A percentile compares a stretch with the other conserved stretches of the same genome.
These are phyloP conservation scores for Sebastes glaucus DNA, from an alignment of 2,797 vertebrate genomes.

Conservation along the genomic window DNA sequence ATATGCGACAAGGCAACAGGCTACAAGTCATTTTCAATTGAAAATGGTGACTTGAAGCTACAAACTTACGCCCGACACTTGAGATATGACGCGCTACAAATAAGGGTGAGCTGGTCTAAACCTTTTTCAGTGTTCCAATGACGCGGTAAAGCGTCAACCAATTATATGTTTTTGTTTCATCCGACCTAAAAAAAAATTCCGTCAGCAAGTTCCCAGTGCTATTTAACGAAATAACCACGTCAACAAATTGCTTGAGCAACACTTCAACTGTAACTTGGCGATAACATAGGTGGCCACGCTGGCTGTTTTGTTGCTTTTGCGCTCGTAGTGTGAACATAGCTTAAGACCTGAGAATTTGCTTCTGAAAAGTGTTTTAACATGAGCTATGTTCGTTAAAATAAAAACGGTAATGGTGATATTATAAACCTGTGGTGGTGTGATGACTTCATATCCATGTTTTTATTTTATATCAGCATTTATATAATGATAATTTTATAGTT, in stretches of 20 bases:
- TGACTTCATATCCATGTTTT: not conserved
- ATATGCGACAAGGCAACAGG: rapidly evolving
- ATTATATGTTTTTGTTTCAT: not conserved
- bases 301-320: not conserved
- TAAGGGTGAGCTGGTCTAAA: not conserved
- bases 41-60: not conserved
- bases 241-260: not conserved
- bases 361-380: not conserved
- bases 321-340: not conserved
- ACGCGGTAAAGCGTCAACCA: not conserved
- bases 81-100: not conserved
- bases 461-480: not conserved
- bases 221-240: not conserved
- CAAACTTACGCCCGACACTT: not conserved
- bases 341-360: not conserved
- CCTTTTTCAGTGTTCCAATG: not conserved
- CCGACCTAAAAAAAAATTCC: not conserved
- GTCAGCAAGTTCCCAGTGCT: not conserved
- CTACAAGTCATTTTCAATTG: not conserved
- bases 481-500: not conserved
- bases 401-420: not conserved
- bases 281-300: too few relatives aligned
- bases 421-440: not conserved
- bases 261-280: too few relatives aligned
- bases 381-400: not conserved